phyloP scores from a whole-genome alignment of 2,888 invertebrate genomes.

The Heliconius hortense region DNA sequence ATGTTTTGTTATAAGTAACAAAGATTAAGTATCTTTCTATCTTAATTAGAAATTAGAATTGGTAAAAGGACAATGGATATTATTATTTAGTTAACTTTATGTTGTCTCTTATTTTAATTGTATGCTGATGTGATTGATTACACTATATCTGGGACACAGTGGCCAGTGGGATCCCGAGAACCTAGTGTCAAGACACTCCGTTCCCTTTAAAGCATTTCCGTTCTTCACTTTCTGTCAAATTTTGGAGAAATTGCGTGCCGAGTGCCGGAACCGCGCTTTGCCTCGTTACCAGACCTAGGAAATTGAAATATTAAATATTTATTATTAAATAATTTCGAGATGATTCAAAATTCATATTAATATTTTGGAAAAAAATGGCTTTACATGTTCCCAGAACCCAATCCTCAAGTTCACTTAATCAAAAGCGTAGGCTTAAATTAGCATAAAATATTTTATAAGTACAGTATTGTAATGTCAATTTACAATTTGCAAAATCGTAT shows the following conservation, averaged over 20 bases:
- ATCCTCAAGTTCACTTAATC: neutral
- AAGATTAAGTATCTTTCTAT: neutral
- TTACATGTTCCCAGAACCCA: neutral
- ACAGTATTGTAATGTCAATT: slow-evolving; percentile 21
- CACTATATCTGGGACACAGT: neutral
- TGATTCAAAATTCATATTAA: too few relatives aligned
- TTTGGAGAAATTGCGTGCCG: neutral
- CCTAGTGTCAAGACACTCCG: neutral
- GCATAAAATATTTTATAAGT: neutral
- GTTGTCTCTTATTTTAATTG: too few relatives aligned
- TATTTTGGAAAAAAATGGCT: neutral
- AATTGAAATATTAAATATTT: neutral
- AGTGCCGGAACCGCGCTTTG: neutral
- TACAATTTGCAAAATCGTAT: slow-evolving; percentile 45
- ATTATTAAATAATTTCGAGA: neutral
- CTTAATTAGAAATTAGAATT: too few relatives aligned
- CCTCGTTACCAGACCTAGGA: neutral
- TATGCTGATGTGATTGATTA: too few relatives aligned
- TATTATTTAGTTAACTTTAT: too few relatives aligned
- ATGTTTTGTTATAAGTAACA: neutral
- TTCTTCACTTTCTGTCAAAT: neutral
- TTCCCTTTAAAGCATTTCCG: neutral
- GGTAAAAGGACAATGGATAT: too few relatives aligned
- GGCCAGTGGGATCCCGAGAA: neutral
- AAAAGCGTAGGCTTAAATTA: neutral